These are phyloP conservation scores for Brachyhypopomus occidentalis DNA, from an alignment of 2,113 vertebrate species.

Conservation along the genomic window DNA sequence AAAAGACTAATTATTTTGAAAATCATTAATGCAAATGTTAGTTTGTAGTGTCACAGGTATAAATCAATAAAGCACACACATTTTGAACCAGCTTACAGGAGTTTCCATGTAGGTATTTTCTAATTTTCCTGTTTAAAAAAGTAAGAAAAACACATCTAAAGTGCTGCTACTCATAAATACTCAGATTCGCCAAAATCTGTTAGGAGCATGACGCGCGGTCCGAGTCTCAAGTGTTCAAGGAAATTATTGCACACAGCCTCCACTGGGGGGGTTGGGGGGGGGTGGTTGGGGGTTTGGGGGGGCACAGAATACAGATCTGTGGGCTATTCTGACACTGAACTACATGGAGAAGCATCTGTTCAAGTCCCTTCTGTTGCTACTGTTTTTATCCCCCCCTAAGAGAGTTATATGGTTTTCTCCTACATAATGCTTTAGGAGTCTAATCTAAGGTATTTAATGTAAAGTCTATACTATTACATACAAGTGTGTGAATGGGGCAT, in stretches of 20 bases:
- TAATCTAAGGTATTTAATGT: conserved; percentile 18
- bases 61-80: conserved; percentile 32
- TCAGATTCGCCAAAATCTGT: background rate
- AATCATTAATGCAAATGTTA: background rate
- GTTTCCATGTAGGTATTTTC: conserved; percentile 15
- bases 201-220: background rate
- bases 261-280: too few relatives aligned
- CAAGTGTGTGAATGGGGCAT: background rate
- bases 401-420: background rate
- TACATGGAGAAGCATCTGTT: conserved; percentile 44
- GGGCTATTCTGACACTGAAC: conserved; percentile 32
- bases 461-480: conserved; percentile 12
- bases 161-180: background rate
- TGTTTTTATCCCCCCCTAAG: background rate
- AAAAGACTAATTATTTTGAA: conserved; percentile 3
- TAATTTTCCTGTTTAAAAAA: background rate
- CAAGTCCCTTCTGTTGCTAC: conserved; percentile 18
- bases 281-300: background rate
- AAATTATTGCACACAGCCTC: conserved; percentile 45
- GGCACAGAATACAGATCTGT: conserved; percentile 31
- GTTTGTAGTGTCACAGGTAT: background rate
- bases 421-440: conserved; percentile 31
- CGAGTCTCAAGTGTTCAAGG: conserved; percentile 28
- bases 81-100: conserved; percentile 2
- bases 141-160: background rate